These are phyloP conservation scores for Capreolus pygargus DNA, from an alignment of 2,113 vertebrate genomes.

Conservation along the genomic window DNA sequence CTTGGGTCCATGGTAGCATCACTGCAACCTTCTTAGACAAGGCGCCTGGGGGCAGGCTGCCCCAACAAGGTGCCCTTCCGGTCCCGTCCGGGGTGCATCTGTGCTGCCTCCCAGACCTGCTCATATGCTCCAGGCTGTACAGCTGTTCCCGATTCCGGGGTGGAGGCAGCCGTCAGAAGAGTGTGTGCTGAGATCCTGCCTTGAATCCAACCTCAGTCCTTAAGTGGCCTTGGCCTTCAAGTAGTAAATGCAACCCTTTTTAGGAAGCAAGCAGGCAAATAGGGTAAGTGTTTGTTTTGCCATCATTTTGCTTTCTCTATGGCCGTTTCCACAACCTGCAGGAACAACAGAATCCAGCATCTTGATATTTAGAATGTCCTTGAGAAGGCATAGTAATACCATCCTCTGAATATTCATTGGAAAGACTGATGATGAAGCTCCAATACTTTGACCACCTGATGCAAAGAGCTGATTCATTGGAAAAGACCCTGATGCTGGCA, in stretches of 20 bases:
- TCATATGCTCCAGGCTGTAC: rapidly evolving
- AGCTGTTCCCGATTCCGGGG: rapidly evolving
- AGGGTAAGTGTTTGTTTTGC: too few relatives aligned
- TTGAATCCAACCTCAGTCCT: not conserved
- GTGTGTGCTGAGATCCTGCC: rapidly evolving
- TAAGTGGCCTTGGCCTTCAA: not conserved
- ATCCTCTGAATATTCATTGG: not conserved
- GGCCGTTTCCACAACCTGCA: rapidly evolving
- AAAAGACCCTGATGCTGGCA: not conserved
- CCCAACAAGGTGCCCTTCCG: rapidly evolving
- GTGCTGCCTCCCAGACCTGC: rapidly evolving
- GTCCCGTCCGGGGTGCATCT: rapidly evolving
- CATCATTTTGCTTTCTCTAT: rapidly evolving
- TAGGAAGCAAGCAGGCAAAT: not conserved
- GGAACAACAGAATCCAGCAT: rapidly evolving
- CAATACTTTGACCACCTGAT: not conserved
- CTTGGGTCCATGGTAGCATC: rapidly evolving
- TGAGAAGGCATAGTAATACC: not conserved
- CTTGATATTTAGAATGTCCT: not conserved
- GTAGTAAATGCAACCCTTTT: not conserved
- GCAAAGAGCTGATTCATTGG: not conserved
- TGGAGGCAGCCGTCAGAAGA: not conserved
- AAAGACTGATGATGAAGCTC: not conserved
- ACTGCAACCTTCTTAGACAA: not conserved
- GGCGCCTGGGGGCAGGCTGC: not conserved